Conservation (phyloP, 2,797 vertebrate species). For the Cuculus canorus region DNA sequence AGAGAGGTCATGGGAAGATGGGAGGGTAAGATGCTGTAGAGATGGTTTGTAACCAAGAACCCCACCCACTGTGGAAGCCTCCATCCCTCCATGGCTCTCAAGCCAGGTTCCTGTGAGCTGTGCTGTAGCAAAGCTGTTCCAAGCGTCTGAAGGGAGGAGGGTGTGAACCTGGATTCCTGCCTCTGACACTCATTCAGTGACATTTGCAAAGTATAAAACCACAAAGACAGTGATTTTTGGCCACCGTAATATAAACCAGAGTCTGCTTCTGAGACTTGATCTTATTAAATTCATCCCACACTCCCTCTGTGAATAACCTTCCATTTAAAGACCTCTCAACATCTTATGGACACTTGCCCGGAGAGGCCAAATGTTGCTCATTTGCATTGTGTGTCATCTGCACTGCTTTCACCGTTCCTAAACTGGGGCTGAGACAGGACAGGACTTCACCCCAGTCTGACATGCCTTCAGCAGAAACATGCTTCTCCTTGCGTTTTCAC, state of each 20-base stretch:
- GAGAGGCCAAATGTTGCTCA: accelerated
- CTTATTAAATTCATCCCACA: accelerated
- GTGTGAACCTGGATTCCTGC: background rate
- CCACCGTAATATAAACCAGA: background rate
- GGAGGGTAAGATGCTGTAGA: background rate
- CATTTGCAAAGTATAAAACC: accelerated
- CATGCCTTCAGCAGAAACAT: background rate
- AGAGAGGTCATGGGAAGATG: background rate
- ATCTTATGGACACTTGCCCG: background rate
- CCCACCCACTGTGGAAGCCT: background rate
- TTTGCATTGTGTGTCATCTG: background rate
- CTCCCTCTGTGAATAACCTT: background rate
- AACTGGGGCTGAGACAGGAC: background rate
- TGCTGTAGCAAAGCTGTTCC: background rate
- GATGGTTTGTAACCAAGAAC: background rate
- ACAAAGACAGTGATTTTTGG: background rate
- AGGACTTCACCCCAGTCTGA: background rate
- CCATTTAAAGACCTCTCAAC: background rate
- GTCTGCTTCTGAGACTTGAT: background rate
- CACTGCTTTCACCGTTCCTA: background rate
- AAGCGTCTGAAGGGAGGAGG: background rate
- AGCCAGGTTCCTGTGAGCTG: background rate
- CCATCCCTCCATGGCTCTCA: accelerated
- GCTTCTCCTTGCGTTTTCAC: background rate
- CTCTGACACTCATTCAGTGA: background rate